These are phyloP conservation scores for Channallabes apus DNA, from an alignment of 2,797 vertebrate species.

Conservation along the genomic window DNA sequence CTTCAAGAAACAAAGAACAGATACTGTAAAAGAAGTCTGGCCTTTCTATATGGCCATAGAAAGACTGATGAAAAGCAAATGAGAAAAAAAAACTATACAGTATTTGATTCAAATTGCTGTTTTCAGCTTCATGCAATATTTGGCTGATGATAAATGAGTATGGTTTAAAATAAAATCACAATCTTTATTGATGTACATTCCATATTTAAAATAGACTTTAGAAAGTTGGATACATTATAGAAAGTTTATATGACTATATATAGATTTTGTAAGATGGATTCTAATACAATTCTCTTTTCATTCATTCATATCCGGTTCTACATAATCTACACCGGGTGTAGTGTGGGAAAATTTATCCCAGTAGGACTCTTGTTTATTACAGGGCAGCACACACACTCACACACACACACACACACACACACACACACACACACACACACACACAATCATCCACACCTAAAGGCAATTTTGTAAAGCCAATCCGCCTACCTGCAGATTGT, in stretches of 20 bases:
- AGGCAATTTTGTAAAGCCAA: neutral
- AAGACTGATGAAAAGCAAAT: slow-evolving; percentile 30
- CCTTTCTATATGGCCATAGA: neutral
- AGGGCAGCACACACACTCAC: neutral
- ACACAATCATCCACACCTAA: neutral
- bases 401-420: neutral
- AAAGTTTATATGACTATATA: neutral
- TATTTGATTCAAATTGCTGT: neutral
- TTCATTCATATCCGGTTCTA: neutral
- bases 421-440: too few relatives aligned
- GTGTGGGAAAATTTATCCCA: neutral
- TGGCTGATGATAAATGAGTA: neutral
- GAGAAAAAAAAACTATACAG: too few relatives aligned
- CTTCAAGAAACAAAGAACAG: slow-evolving; percentile 41
- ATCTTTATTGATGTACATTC: neutral
- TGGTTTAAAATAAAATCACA: neutral
- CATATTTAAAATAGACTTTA: neutral
- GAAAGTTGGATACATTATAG: neutral
- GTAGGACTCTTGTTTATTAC: neutral
- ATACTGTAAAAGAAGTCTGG: slow-evolving; percentile 54
- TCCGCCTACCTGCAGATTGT: neutral
- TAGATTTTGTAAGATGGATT: neutral
- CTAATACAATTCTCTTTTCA: neutral
- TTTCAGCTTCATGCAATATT: neutral
- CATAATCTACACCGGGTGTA: neutral